Evolutionary conservation across 2,888 invertebrate species (phyloP), one percentile per base, ranked within the genome.

Genomic region (Spilosoma lubricipeda): DNA sequence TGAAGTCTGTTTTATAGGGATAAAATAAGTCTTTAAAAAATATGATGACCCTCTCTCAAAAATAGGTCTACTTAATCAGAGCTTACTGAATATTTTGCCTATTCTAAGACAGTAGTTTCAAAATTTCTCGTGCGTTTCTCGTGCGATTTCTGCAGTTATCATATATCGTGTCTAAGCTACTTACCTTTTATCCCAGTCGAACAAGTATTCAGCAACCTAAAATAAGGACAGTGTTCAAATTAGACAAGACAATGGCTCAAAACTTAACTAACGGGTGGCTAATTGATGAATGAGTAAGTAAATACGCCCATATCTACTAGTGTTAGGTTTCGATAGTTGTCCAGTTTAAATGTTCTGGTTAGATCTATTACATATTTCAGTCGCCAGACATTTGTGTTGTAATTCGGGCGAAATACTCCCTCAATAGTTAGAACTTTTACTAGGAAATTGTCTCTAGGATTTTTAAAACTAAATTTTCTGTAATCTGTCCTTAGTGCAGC

Each of bases 281-380:
- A 83, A 82, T 79, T 82, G 85, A 82, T 84, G 76, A 78, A 84
- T 85, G 81, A 72, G 68, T 77, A 70, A 77, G n/a, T 70, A 30
- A 67, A 73, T 74, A 82, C 77, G 75, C 76, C 82, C 45, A 79
- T 80, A 70, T 15, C 36, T n/a, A 33, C 36, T 9, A 52, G 13
- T 59, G 27, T 27, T 30, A 76, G 71, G 75, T 78, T 76, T 73
- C 56, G 59, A 52, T 75, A 73, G 59, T 15, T 59, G 73, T 68
- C 74, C 45, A 13, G 70, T 59, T 39, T 75, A 71, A 71, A 64
- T 48, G 56, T 63, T 63, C 45, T 63, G 68, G 63, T 56, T 72
- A 59, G 59, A 69, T 69, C 42, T 59, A 42, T 71, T 68, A 56
- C n/a, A n/a, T 71, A 56, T 75, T 45, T 67, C 30, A 45, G 59